Evolutionary conservation across 23 tunicate species (phyloP), one percentile per base, ranked within the genome.

Genomic region (Diplosoma virens): DNA sequence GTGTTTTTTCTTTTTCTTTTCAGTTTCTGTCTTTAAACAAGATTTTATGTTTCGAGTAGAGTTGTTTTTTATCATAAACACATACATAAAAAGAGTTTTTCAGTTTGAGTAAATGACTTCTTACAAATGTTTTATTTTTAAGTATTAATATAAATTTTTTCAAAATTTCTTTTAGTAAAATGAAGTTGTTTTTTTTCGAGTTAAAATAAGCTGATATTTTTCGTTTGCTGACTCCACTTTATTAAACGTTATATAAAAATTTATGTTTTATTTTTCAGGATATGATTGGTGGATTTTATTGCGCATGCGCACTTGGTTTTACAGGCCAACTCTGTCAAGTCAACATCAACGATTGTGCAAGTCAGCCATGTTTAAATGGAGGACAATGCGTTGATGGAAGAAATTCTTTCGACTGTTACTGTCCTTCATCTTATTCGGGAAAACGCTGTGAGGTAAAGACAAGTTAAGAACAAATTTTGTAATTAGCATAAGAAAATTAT

Each of bases 381-480:
- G 96, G 96, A 3, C 88, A 77, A 36, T 89, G 96, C 69, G 46
- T 76, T 22, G 96, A 89, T 37, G 36, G 68, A 33, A 45, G 78
- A 22, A 41, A 58, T 37, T 63, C 61, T 26, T 89, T 58, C 71
- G 76, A 83, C 58, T 89, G 96, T 37, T 72, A 78, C 3, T 89
- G 96, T 36, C 88, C 84, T 9, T 60, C 75, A 2, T 81, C 89
- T 0, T 83, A 69, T 59, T 89, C 88, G 27, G 96, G 96, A 37
- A 66, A 71, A 36, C 72, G 78, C 25, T 89, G 96, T 45, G 81
- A 89, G 96, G 96, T 83, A 59, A 50, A 87, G n/a, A n/a, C n/a
- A n/a, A n/a, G n/a, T n/a, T n/a, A n/a, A n/a, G n/a, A n/a, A n/a
- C n/a, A n/a, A n/a, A n/a, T n/a, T n/a, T n/a, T n/a, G n/a, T n/a